A percentile compares a stretch with the other conserved stretches of the same genome.
Evolutionary conservation across 2,888 invertebrate genomes (phyloP).

Genomic region (Sinohyriopsis cumingii): DNA sequence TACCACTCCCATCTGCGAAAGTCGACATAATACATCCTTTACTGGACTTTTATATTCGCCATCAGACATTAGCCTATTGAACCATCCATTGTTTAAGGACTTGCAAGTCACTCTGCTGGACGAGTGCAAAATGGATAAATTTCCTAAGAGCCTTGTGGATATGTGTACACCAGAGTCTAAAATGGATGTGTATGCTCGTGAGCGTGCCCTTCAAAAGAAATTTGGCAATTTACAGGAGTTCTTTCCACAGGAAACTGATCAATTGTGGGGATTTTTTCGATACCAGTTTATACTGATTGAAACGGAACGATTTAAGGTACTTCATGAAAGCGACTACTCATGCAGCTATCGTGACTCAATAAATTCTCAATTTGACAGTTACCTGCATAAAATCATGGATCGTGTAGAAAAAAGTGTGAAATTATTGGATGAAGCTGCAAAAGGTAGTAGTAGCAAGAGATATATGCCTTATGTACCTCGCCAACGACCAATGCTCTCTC

Average conservation of each 20-base stretch:
- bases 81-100: constrained; percentile 33
- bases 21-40: too few relatives aligned
- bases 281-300: constrained; percentile 44
- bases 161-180: constrained; percentile 18
- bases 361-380: constrained; percentile 46
- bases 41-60: too few relatives aligned
- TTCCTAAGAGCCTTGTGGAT: constrained; percentile 34
- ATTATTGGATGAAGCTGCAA: constrained; percentile 26
- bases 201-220: constrained; percentile 32
- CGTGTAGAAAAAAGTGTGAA: constrained; percentile 38
- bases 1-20: too few relatives aligned
- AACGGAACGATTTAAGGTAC: too few relatives aligned
- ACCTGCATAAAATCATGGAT: constrained; percentile 44
- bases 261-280: constrained; percentile 37
- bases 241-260: constrained; percentile 37
- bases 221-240: constrained; percentile 25
- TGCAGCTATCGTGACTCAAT: constrained; percentile 33
- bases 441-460: too few relatives aligned
- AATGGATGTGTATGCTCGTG: constrained; percentile 31
- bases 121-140: constrained; percentile 27
- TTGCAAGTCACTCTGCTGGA: constrained; percentile 28
- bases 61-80: constrained; percentile 4
- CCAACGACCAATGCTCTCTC: too few relatives aligned
- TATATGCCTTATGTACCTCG: too few relatives aligned
- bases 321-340: constrained; percentile 31